These are phyloP conservation scores for Herminia tarsipennalis DNA, from an alignment of 2,888 invertebrate species.

Conservation along the genomic window DNA sequence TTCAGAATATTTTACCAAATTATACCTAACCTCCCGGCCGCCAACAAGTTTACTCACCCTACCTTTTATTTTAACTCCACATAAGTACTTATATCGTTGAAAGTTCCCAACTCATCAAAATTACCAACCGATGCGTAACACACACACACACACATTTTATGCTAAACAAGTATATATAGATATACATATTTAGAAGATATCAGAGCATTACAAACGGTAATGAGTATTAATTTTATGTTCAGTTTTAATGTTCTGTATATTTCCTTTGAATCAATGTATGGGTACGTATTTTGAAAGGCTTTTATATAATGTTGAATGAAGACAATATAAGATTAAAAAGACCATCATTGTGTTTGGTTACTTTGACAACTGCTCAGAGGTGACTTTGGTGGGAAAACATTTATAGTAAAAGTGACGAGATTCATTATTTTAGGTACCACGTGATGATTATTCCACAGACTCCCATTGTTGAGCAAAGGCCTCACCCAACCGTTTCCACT, in stretches of 20 bases:
- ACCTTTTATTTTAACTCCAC: constrained; percentile 21
- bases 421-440: too few species aligned
- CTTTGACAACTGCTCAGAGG: too few species aligned
- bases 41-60: constrained; percentile 4
- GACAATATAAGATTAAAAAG: background rate
- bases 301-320: background rate
- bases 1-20: too few species aligned
- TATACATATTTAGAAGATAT: constrained; percentile 12
- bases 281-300: background rate
- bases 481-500: too few species aligned
- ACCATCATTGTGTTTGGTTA: background rate
- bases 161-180: constrained; percentile 46
- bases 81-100: constrained; percentile 33
- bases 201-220: constrained; percentile 1
- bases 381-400: too few species aligned
- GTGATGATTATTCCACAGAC: too few species aligned
- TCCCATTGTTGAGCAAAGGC: too few species aligned
- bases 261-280: background rate
- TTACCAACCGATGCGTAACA: constrained; percentile 36
- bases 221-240: constrained; percentile 1
- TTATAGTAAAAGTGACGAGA: too few species aligned
- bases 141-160: constrained; percentile 47
- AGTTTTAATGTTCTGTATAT: constrained; percentile 9
- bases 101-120: constrained; percentile 46
- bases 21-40: background rate